Conservation (phyloP, 1,140 invertebrate species). For the Leptinotarsa undecemlineata region DNA sequence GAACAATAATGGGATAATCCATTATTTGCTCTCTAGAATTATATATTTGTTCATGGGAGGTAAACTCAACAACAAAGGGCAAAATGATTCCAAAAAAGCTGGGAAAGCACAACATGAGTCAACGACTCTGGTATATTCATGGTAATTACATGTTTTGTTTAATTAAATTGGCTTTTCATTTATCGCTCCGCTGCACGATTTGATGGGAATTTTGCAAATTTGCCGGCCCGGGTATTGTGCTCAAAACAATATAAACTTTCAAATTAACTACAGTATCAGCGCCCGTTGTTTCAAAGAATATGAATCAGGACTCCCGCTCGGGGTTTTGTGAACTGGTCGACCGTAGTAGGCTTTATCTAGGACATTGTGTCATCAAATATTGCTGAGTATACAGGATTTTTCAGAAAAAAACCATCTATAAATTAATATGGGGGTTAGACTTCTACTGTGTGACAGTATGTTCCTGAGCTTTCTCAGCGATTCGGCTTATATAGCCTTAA, state of each 20-base stretch:
- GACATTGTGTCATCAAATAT: background rate
- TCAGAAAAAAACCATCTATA: too few species aligned
- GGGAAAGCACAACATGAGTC: background rate
- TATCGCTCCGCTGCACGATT: slow-evolving; percentile 41
- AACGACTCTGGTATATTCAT: slow-evolving; percentile 12
- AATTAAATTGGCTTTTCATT: slow-evolving; percentile 50
- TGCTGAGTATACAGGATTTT: background rate
- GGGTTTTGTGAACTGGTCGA: background rate
- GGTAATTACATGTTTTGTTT: slow-evolving; percentile 47
- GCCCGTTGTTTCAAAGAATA: slow-evolving; percentile 17
- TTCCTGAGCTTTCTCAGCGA: too few species aligned
- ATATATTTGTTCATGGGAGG: too few species aligned
- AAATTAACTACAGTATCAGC: slow-evolving; percentile 32
- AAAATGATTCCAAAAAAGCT: too few species aligned
- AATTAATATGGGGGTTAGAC: too few species aligned
- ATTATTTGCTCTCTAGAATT: too few species aligned
- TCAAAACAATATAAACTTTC: slow-evolving; percentile 26
- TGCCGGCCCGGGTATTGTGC: slow-evolving; percentile 19
- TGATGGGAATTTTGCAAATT: slow-evolving; percentile 41
- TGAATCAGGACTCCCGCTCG: slow-evolving; percentile 6
- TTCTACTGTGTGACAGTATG: too few species aligned
- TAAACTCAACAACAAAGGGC: too few species aligned
- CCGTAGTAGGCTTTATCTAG: background rate
- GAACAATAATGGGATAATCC: too few species aligned
- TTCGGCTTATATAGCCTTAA: too few species aligned